Conservation (phyloP, 2,797 vertebrate species). For the Protonibea diacanthus region DNA sequence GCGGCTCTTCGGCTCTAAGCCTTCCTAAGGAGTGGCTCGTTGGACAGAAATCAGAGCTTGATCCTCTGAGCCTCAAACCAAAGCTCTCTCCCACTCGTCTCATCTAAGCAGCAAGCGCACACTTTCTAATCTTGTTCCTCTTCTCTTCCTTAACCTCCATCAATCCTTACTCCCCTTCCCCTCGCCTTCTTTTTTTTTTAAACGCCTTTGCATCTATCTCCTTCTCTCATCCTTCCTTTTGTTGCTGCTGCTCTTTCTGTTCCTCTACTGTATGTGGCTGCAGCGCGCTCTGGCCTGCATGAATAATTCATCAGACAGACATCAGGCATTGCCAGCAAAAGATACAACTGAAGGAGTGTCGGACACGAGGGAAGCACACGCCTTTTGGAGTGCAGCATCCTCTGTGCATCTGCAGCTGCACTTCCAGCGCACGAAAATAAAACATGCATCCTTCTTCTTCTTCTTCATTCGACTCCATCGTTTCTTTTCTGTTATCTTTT, state of each 20-base stretch:
- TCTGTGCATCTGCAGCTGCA: conserved; percentile 4
- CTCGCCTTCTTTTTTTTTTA: conserved; percentile 2
- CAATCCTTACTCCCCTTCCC: neutral
- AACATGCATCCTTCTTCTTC: neutral
- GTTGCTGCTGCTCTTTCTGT: neutral
- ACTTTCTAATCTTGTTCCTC: conserved; percentile 1
- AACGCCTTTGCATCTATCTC: neutral
- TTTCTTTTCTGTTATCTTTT: neutral
- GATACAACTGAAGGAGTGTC: conserved; percentile 1
- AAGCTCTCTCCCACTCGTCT: conserved; percentile 30
- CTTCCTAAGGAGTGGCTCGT: conserved; percentile 18
- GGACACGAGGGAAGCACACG: conserved; percentile 7
- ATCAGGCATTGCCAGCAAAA: conserved; percentile 36
- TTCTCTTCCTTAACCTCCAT: conserved; percentile 33
- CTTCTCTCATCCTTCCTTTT: conserved; percentile 21
- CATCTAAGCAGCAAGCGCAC: conserved; percentile 5
- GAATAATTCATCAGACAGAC: conserved; percentile 58
- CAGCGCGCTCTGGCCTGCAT: conserved; percentile 46
- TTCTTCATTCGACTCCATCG: neutral
- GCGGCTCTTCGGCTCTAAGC: conserved; percentile 28
- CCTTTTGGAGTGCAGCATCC: neutral
- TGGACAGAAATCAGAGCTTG: conserved; percentile 41
- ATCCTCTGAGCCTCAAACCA: conserved; percentile 35
- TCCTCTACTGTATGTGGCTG: conserved; percentile 34
- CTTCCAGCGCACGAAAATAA: conserved; percentile 23